These are phyloP conservation scores for Coccyzus lansbergi DNA, from an alignment of 2,797 vertebrate species.

Conservation along the genomic window DNA sequence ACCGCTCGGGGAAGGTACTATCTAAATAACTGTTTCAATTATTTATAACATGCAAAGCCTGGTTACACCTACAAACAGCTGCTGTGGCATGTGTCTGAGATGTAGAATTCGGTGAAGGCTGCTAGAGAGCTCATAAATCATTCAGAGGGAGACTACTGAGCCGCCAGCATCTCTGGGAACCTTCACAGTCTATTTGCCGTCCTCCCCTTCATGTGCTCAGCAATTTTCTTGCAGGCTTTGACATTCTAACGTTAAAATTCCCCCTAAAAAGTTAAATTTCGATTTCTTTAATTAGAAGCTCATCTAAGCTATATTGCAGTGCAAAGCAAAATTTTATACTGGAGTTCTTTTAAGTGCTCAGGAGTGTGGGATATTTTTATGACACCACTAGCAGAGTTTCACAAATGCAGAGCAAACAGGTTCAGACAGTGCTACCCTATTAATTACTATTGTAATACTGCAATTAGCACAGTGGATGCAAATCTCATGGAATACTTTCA, in stretches of 20 bases:
- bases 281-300: neutral
- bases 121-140: neutral
- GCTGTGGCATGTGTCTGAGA: slow-evolving; percentile 15
- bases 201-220: neutral
- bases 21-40: neutral
- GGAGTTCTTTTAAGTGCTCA: neutral
- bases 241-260: neutral
- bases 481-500: neutral
- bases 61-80: slow-evolving; percentile 16
- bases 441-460: neutral
- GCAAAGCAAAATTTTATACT: neutral
- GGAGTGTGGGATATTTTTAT: neutral
- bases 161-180: neutral
- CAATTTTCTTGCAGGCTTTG: neutral
- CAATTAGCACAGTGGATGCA: neutral
- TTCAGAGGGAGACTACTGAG: neutral
- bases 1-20: neutral
- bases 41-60: slow-evolving; percentile 11
- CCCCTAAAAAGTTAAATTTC: neutral
- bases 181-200: neutral
- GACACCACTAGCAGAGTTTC: neutral
- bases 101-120: neutral
- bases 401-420: neutral
- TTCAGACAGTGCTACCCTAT: neutral
- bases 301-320: neutral